Base-by-base conservation (phyloP, 2,113 vertebrate species). In the Corvus moneduloides region DNA sequence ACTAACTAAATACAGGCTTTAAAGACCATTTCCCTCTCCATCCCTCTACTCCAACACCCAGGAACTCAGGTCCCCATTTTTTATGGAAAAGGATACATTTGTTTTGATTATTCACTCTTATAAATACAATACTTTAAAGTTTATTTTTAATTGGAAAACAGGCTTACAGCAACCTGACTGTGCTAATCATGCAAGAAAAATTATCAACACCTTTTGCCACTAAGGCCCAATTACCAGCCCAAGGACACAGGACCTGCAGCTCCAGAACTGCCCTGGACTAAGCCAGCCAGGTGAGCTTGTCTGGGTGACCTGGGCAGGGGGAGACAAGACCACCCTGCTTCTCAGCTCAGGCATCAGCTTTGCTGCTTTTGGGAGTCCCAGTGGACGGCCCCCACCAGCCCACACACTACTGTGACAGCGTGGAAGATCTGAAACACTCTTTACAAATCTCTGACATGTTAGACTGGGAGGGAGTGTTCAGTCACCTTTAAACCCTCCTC, bases 381-480 rank as follows among this genome's bases (percentile, higher is more conserved):
- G 76, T 2, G 48, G 51, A 28, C 0, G 2, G 49, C 27, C 41
- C 35, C 58, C 72, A 11, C 3, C 80, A 37, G 69, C 55, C 66
- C 7, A 3, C 4, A 1, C 10, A 7, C 27, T 7, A 4, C 8
- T 6, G 1, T 0, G 18, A 2, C 5, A 18, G 17, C 0, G 6
- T 1, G n/a, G 22, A 13, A 46, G 41, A 11, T 6, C 3, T 33
- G 62, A 33, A 55, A 27, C 55, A 8, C 24, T 7, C 20, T 1
- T 16, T 0, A 4, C 75, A 43, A 43, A 68, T 4, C 71, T 33
- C 49, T 3, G 10, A 35, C 6, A 0, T 6, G 16, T 13, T 0
- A 7, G 23, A 48, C 6, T 5, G 62, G 30, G 39, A 89, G 28
- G 73, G 55, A 30, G 24, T 1, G 15, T 11, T 64, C 52, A 37